Percentiles rank a stretch among this genome's conserved stretches.
These are phyloP conservation scores for Drosophila tripunctata DNA, from an alignment of 2,888 invertebrate genomes.

Conservation along the genomic window DNA sequence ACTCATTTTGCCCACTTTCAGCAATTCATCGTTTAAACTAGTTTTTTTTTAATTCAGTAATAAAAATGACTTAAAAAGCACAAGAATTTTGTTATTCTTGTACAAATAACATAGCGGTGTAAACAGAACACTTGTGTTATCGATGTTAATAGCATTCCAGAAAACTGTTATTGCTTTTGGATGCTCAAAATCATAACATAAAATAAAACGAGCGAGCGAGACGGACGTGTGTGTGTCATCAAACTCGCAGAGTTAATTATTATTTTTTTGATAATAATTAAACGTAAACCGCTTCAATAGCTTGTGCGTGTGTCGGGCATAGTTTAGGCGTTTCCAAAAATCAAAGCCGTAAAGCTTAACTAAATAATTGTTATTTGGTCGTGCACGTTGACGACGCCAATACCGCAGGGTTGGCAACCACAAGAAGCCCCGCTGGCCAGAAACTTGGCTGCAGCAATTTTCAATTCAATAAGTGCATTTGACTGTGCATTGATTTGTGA, in stretches of 20 bases:
- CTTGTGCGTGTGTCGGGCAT: slow-evolving; percentile 2
- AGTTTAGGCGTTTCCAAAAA: not conserved
- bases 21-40: too few species aligned
- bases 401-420: slow-evolving; percentile 40
- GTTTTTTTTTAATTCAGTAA: too few species aligned
- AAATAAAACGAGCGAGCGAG: slow-evolving; percentile 40
- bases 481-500: slow-evolving; percentile 21
- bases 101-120: not conserved
- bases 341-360: slow-evolving; percentile 8
- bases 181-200: slow-evolving; percentile 11
- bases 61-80: too few species aligned
- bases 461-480: slow-evolving; percentile 21
- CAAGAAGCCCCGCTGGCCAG: slow-evolving; percentile 33
- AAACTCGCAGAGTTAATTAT: slow-evolving; percentile 59
- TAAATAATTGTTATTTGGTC: not conserved
- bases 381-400: slow-evolving; percentile 34
- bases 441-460: slow-evolving; percentile 28
- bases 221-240: slow-evolving; percentile 60
- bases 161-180: not conserved
- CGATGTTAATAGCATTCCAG: slow-evolving; percentile 6
- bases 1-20: too few species aligned
- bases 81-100: too few species aligned
- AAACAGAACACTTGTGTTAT: not conserved
- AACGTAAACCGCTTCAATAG: slow-evolving; percentile 3
- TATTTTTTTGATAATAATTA: slow-evolving; percentile 44